These are phyloP conservation scores for Orchestia grillus DNA, from an alignment of 1,140 invertebrate species.

Conservation along the genomic window DNA sequence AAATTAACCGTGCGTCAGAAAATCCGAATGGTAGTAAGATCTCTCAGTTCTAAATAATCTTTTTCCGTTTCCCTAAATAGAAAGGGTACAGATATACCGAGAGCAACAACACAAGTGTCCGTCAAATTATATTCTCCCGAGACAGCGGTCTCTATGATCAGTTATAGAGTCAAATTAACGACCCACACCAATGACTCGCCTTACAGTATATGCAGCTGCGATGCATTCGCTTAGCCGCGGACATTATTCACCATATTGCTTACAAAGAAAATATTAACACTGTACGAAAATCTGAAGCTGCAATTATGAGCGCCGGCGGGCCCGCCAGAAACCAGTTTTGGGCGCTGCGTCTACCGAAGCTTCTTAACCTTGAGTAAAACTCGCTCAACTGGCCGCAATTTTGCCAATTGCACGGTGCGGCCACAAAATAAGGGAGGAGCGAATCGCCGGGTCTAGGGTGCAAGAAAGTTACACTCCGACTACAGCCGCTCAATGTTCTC, in stretches of 20 bases:
- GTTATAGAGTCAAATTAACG: background rate
- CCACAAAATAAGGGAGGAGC: background rate
- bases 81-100: too few relatives aligned
- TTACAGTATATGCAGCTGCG: background rate
- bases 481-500: background rate
- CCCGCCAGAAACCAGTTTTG: background rate
- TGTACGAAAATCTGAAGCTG: background rate
- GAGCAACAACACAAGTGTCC: too few relatives aligned
- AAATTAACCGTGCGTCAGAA: too few relatives aligned
- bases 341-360: background rate
- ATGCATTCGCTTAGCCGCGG: background rate
- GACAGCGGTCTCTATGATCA: background rate
- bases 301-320: background rate
- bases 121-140: too few relatives aligned
- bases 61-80: too few relatives aligned
- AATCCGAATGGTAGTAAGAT: too few relatives aligned
- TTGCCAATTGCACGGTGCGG: background rate
- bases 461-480: background rate
- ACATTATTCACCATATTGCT: background rate
- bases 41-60: too few relatives aligned
- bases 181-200: background rate
- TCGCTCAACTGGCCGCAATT: background rate
- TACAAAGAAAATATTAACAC: background rate
- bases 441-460: background rate
- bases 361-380: background rate